Evolutionary conservation across 2,113 vertebrate genomes (phyloP).

Genomic region (Turdus rufiventris): DNA sequence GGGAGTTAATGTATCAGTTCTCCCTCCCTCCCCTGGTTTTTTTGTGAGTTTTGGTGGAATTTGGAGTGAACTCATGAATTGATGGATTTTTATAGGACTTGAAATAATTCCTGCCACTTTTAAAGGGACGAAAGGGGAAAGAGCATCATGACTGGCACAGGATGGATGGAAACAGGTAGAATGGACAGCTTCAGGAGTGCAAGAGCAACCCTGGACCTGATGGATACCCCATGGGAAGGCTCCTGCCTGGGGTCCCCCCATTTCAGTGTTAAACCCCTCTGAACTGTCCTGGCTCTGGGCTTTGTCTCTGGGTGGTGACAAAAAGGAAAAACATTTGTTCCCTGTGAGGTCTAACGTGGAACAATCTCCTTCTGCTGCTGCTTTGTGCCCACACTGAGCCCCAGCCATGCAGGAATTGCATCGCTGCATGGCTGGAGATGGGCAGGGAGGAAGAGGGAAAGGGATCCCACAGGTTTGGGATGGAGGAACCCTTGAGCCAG

Average conservation of each 20-base stretch:
- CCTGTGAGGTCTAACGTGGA: fast-evolving
- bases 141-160: too few relatives aligned
- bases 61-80: neutral
- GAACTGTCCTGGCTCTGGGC: neutral
- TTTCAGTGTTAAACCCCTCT: neutral
- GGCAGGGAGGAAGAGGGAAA: neutral
- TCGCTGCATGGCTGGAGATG: neutral
- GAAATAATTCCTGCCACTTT: neutral
- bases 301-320: neutral
- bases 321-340: neutral
- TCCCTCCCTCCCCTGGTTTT: neutral
- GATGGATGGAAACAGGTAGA: neutral
- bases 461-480: neutral
- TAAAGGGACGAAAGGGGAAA: neutral
- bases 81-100: neutral
- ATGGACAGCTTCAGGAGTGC: neutral
- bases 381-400: fast-evolving
- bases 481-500: neutral
- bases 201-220: neutral
- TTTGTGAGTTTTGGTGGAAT: neutral
- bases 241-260: neutral
- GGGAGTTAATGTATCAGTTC: neutral
- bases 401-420: fast-evolving
- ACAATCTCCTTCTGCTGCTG: neutral
- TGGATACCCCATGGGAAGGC: neutral